Evolutionary conservation across 2,888 invertebrate genomes (phyloP).

Genomic region (Cheilosia variabilis): DNA sequence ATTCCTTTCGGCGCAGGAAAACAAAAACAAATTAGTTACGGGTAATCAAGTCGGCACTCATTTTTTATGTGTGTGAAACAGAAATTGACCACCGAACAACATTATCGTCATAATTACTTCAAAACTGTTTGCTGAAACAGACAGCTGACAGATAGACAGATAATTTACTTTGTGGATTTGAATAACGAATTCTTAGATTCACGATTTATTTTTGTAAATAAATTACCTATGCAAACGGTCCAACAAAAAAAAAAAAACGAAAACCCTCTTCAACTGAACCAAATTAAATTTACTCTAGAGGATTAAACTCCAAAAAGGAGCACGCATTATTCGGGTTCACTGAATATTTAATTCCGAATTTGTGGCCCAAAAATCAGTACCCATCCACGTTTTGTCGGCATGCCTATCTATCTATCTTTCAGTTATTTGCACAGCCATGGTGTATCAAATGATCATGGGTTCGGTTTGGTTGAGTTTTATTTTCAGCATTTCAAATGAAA

Average conservation of each 20-base stretch:
- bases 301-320: not conserved
- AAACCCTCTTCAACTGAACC: not conserved
- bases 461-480: conserved; percentile 50
- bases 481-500: conserved; percentile 18
- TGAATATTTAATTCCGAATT: conserved; percentile 49
- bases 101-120: not conserved
- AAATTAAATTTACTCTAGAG: conserved; percentile 13
- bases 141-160: too few species aligned
- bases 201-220: not conserved
- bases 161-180: too few species aligned
- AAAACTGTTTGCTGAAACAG: not conserved
- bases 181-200: not conserved
- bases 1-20: conserved; percentile 12
- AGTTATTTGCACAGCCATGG: conserved; percentile 26
- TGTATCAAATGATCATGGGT: conserved; percentile 27
- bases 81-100: conserved; percentile 9
- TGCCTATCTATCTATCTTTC: conserved; percentile 32
- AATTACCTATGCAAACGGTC: not conserved
- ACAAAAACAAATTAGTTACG: conserved; percentile 42
- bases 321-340: conserved; percentile 47
- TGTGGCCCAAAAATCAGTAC: conserved; percentile 28
- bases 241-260: not conserved
- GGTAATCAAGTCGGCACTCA: conserved; percentile 46
- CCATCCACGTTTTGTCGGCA: not conserved
- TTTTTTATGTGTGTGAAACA: conserved; percentile 12